Base-by-base conservation (phyloP, 2,888 invertebrate species). In the Rhamphomyia laevipes region DNA sequence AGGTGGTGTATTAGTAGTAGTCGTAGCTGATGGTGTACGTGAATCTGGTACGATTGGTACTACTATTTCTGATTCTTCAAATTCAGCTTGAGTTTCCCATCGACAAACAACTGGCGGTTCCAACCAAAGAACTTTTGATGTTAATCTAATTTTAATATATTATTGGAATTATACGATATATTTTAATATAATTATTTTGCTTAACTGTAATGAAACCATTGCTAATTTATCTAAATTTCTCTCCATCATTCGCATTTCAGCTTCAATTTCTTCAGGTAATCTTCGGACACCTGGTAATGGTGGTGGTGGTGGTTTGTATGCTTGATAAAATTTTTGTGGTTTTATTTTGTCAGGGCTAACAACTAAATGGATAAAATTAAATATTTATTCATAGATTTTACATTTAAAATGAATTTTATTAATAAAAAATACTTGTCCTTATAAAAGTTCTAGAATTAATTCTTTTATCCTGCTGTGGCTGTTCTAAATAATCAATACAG, bases 241-340 rank as follows among this genome's bases (percentile, higher is more conserved):
- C 58, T 89, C 87, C 21, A 82, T 75, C 56, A 74, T 77, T 61
- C 81, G 83, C 64, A 85, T 78, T 63, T 88, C 87, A 0, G 80
- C 81, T 59, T 89, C 89, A 21, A 88, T 82, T 61, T 87, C 84
- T 69, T 88, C 87, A 0, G 88, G 86, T 18, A 81, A 74, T 43
- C 84, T 74, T 6, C 80, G 78, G 4, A 81, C 77, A 0, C 82
- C 82, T 0, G 81, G 75, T 3, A 80, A 75, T 0, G 78, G 76
- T 0, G 81, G 77, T 0, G 78, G 76, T 0, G 85, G 84, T 0
- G 85, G 81, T 2, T 76, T 74, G 63, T 85, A 87, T 17, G 77
- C 76, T 15, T 82, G 79, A 50, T 76, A 76, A 60, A 85, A 87
- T 1, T 72, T 70, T 16, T 77, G 77, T 38, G 70, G 68, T 55